Evolutionary conservation across 2,797 vertebrate species (phyloP), one percentile per base, ranked within the genome.

Genomic region (Bovichtus variegatus): DNA sequence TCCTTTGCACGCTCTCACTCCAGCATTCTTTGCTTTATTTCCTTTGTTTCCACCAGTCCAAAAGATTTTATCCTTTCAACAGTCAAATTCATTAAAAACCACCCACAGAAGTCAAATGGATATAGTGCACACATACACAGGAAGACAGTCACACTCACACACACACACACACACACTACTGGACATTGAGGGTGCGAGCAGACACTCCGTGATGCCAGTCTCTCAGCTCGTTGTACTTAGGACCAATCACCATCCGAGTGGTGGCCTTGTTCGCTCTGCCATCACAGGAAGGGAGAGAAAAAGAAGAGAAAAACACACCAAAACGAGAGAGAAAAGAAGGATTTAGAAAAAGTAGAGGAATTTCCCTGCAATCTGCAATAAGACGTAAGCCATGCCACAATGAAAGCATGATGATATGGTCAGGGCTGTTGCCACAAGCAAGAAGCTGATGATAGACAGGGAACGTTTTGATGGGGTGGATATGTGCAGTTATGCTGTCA

Each of bases 161-260:
- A 67, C 53, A 88, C 96, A 53, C 41, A 81, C 41, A 64, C 70
- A 66, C 23, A 67, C 53, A 88, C 96, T 97, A 98, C 93, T 97
- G 96, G 87, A 99, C 97, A 91, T 99, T 99, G 91, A 99, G 97
- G 93, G 97, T 97, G 93, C 96, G 97, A 93, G 98, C 98, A 87
- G 98, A 99, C 94, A 99, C 97, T 89, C 96, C 98, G 71, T 99
- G 98, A 94, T 99, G 98, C 98, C 98, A 99, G 96, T 99, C 96
- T 94, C 97, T 97, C 94, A 99, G 97, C 94, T 97, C 97, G 93
- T 95, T 93, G 85, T 99, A 99, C 95, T 97, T 98, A 81, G 98
- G 98, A 83, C 96, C 97, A 91, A 97, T 96, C 93, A 96, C 91
- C 93, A 93, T 53, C 60, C 96, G 96, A 93, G 95, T 94, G 92